phyloP scores from a whole-genome alignment of 2,797 vertebrate genomes.

The Hipposideros larvatus region DNA sequence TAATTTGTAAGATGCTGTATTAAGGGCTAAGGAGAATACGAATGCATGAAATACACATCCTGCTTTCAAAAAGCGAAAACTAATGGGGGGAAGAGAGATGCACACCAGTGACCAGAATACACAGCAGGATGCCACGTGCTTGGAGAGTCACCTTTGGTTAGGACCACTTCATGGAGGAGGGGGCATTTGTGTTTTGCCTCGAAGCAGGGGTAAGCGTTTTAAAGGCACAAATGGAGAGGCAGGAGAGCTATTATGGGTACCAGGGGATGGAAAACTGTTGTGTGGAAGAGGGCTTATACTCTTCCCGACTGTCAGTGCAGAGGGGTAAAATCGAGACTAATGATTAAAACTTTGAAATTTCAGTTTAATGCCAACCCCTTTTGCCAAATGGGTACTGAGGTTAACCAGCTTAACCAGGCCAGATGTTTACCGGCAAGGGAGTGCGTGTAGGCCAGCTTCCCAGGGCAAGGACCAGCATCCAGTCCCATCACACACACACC shows the following conservation, averaged over 20 bases:
- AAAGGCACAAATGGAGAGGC: neutral
- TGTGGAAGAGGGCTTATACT: neutral
- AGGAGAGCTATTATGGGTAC: no score
- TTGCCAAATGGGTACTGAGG: neutral
- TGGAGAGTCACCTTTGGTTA: neutral
- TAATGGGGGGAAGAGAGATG: neutral
- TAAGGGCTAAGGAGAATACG: neutral
- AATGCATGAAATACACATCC: neutral
- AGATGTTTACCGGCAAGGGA: neutral
- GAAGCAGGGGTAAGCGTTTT: neutral
- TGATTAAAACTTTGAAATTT: neutral
- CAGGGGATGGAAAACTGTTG: neutral
- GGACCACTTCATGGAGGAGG: neutral
- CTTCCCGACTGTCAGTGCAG: neutral
- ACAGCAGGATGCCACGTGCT: rapidly evolving
- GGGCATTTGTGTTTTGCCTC: neutral
- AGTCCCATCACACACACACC: rapidly evolving
- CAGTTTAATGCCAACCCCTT: neutral
- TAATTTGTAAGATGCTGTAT: neutral
- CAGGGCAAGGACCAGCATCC: neutral
- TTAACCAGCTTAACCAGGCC: neutral
- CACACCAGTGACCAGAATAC: rapidly evolving
- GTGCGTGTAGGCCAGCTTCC: neutral
- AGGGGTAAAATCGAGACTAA: neutral
- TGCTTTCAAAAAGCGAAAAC: neutral